These are phyloP conservation scores for Drosophila asahinai DNA, from an alignment of 1,140 invertebrate genomes.

Conservation along the genomic window DNA sequence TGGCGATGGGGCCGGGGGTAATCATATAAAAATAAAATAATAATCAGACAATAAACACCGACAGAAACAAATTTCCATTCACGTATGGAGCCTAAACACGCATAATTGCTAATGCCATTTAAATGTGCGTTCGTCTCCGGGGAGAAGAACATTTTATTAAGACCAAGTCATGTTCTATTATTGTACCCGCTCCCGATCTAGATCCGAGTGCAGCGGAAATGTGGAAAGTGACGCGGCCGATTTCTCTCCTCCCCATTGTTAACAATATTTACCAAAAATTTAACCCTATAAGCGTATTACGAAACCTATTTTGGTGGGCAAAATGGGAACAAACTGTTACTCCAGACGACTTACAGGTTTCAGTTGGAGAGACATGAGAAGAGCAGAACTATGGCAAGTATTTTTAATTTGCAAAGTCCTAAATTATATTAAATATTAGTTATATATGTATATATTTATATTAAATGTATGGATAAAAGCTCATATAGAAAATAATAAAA, in stretches of 20 bases:
- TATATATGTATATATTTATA: too few species aligned
- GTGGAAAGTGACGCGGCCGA: constrained; percentile 57
- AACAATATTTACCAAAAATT: constrained; percentile 36
- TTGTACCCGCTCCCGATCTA: constrained; percentile 27
- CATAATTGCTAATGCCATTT: constrained; percentile 81
- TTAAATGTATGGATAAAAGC: background rate
- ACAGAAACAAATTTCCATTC: constrained; percentile 77
- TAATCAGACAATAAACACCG: constrained; percentile 74
- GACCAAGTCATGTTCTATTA: constrained; percentile 69
- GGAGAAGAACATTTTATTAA: constrained; percentile 32
- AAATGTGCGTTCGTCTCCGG: constrained; percentile 49
- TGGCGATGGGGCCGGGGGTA: constrained; percentile 17
- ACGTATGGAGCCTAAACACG: constrained; percentile 56
- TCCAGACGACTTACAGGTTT: constrained; percentile 47
- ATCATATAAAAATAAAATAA: constrained; percentile 76
- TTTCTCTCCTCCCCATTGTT: constrained; percentile 46
- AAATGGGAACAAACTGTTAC: constrained; percentile 64
- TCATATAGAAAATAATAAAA: background rate
- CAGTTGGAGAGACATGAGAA: constrained; percentile 18
- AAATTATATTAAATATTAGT: background rate
- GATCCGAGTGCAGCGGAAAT: constrained; percentile 66
- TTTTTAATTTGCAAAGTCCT: background rate
- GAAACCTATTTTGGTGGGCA: constrained; percentile 27
- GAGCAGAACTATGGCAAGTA: background rate
- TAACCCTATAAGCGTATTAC: constrained; percentile 58